Conservation (phyloP, 1,140 invertebrate species). For the Drosophila littoralis region DNA sequence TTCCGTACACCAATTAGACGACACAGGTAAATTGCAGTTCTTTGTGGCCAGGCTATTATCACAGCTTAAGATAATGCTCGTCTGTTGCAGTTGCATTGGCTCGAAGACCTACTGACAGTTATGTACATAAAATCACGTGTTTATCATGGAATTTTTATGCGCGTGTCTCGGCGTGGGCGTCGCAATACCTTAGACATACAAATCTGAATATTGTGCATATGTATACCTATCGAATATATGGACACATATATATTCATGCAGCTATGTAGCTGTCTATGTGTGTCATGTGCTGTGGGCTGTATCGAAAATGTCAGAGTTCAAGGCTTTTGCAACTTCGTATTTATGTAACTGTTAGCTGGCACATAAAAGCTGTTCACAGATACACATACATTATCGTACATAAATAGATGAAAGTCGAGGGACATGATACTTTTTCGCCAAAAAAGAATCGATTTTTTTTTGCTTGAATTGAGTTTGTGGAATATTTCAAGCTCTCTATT, state of each 20-base stretch:
- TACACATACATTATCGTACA: conserved; percentile 3
- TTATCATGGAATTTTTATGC: conserved; percentile 74
- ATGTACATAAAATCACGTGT: conserved; percentile 77
- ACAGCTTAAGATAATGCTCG: conserved; percentile 9
- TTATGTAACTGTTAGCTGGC: conserved; percentile 35
- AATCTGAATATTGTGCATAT: conserved; percentile 6
- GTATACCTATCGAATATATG: conserved; percentile 16
- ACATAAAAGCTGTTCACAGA: conserved; percentile 14
- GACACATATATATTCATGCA: conserved; percentile 24
- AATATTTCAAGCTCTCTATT: no score
- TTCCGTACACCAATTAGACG: no score
- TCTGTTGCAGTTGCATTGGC: conserved; percentile 39
- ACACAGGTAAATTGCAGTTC: background rate
- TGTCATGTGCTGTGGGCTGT: conserved; percentile 32
- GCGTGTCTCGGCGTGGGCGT: conserved; percentile 66
- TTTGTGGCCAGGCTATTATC: background rate
- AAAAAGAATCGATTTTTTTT: conserved; percentile 40
- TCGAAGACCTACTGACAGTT: conserved; percentile 41
- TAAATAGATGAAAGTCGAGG: conserved; percentile 13
- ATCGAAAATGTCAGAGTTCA: conserved; percentile 71
- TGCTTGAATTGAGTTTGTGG: conserved; percentile 1
- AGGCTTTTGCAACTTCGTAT: conserved; percentile 48
- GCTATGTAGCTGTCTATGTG: conserved; percentile 15
- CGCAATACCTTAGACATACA: conserved; percentile 1
- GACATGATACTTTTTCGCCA: background rate